phyloP scores from a whole-genome alignment of 2,888 invertebrate genomes.

The Noctua janthina region DNA sequence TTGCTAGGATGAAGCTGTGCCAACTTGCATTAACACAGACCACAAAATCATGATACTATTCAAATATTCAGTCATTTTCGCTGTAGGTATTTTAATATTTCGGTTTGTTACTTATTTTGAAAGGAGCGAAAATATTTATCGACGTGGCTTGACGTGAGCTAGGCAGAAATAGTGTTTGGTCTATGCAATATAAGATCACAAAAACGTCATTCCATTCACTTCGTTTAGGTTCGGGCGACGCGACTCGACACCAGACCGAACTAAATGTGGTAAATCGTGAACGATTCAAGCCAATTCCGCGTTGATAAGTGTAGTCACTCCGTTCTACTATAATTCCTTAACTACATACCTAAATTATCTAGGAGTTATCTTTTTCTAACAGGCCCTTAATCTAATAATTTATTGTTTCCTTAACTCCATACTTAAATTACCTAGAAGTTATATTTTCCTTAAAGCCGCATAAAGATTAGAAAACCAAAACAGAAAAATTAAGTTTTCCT shows the following conservation, averaged over 20 bases:
- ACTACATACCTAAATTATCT: background rate
- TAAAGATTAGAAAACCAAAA: background rate
- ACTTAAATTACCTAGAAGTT: background rate
- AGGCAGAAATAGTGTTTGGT: background rate
- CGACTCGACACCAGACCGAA: background rate
- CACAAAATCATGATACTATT: background rate
- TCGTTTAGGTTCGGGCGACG: background rate
- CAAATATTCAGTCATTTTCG: background rate
- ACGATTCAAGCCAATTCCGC: background rate
- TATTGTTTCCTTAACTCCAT: background rate
- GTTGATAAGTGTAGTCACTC: background rate
- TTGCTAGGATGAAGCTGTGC: background rate
- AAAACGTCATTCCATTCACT: background rate
- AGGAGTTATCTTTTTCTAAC: background rate
- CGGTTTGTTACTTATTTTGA: background rate
- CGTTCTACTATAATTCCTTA: background rate
- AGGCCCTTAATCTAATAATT: background rate
- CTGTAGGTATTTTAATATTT: background rate
- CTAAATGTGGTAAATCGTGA: background rate
- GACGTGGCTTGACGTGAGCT: background rate
- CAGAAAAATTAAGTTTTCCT: background rate
- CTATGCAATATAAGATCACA: background rate
- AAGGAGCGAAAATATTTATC: background rate
- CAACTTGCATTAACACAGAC: background rate
- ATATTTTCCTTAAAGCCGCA: too few relatives aligned